phyloP scores from a whole-genome alignment of 2,113 vertebrate species.

The Pipa parva region DNA sequence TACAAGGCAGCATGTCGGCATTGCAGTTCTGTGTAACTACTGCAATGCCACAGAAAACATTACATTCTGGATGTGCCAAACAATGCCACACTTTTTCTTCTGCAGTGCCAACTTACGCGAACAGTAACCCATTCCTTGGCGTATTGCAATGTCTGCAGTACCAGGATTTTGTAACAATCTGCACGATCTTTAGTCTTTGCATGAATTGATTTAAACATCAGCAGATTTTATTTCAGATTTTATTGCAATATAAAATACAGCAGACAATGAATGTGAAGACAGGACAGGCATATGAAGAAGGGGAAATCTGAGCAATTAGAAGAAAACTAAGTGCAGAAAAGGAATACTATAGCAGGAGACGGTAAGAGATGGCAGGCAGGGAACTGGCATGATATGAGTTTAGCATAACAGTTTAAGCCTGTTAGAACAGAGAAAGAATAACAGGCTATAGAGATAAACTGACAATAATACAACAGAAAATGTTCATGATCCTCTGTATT shows the following conservation, averaged over 20 bases:
- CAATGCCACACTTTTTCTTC: background rate
- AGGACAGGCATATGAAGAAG: too few species aligned
- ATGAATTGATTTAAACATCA: background rate
- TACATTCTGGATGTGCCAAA: background rate
- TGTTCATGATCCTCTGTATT: background rate
- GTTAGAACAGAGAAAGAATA: too few species aligned
- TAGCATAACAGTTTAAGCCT: too few species aligned
- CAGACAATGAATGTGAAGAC: too few species aligned
- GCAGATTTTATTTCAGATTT: conserved; percentile 6
- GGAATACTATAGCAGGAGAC: too few species aligned
- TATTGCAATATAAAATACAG: conserved; percentile 14
- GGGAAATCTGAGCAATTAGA: too few species aligned
- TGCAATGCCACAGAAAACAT: background rate
- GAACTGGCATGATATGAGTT: too few species aligned
- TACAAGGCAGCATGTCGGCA: background rate
- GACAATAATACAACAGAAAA: background rate
- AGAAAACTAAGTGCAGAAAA: too few species aligned
- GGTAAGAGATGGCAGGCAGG: too few species aligned
- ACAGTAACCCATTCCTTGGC: too few species aligned
- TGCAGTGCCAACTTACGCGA: background rate
- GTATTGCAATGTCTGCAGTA: background rate
- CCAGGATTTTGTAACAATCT: background rate
- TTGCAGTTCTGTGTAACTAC: background rate
- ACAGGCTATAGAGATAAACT: too few species aligned
- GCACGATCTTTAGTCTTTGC: background rate